Evolutionary conservation across 2,797 vertebrate species (phyloP).

Genomic region (Serranus cabrilla): DNA sequence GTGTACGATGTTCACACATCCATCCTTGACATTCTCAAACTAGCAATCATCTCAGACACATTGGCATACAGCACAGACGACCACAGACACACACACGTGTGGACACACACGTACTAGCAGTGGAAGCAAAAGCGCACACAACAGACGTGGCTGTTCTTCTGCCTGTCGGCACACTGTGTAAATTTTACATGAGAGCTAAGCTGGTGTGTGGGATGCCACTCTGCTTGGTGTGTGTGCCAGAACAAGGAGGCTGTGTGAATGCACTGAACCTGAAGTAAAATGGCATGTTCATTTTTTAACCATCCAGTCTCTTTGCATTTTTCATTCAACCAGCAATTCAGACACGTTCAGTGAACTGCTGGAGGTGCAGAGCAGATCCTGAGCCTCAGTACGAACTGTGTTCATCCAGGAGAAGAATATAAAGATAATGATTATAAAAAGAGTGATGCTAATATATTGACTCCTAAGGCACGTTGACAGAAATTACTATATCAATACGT

Average conservation of each 20-base stretch:
- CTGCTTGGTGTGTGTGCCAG: slow-evolving; percentile 81
- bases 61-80: slow-evolving; percentile 24
- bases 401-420: not conserved
- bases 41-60: slow-evolving; percentile 42
- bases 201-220: slow-evolving; percentile 85
- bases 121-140: slow-evolving; percentile 45
- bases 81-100: slow-evolving; percentile 23
- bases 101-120: slow-evolving; percentile 14
- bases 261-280: slow-evolving; percentile 91
- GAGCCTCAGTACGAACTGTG: not conserved
- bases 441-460: not conserved
- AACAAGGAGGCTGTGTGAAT: slow-evolving; percentile 89
- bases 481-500: not conserved
- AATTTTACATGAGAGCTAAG: slow-evolving; percentile 94
- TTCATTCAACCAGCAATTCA: slow-evolving; percentile 46
- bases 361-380: not conserved
- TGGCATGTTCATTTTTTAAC: slow-evolving; percentile 72
- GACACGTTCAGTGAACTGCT: slow-evolving; percentile 10
- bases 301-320: slow-evolving; percentile 59
- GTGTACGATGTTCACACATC: slow-evolving; percentile 58
- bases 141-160: slow-evolving; percentile 71
- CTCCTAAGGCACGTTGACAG: not conserved
- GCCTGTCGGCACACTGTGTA: slow-evolving; percentile 87
- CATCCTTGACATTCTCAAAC: slow-evolving; percentile 59
- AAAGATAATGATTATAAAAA: not conserved